Conservation (phyloP, 2,797 vertebrate species). For the Betta splendens region DNA sequence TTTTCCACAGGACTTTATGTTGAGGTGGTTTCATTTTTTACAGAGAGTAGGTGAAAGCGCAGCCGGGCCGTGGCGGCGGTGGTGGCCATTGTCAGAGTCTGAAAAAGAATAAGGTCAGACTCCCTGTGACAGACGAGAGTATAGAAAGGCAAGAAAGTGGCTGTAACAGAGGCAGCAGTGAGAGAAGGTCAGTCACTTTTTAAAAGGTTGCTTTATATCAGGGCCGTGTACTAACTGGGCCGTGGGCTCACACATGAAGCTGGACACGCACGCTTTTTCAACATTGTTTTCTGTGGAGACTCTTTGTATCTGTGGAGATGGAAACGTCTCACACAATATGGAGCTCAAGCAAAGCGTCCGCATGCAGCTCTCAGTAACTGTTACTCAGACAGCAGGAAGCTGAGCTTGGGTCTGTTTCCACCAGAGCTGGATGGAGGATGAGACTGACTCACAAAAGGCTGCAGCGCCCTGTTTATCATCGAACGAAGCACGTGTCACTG, state of each 20-base stretch:
- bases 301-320: no score
- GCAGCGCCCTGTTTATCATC: slow-evolving; percentile 4
- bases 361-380: background rate
- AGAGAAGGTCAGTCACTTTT: slow-evolving; percentile 25
- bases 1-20: background rate
- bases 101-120: slow-evolving; percentile 41
- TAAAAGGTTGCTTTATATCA: slow-evolving; percentile 32
- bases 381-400: background rate
- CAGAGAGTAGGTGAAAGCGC: slow-evolving; percentile 20
- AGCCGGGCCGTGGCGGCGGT: slow-evolving; percentile 5
- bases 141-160: slow-evolving; percentile 21
- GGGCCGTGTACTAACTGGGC: slow-evolving; percentile 1
- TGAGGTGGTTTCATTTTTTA: slow-evolving; percentile 1
- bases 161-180: slow-evolving; percentile 9
- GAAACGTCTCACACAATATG: background rate
- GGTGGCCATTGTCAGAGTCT: slow-evolving; percentile 20
- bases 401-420: background rate
- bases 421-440: background rate
- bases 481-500: slow-evolving; percentile 18
- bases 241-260: background rate
- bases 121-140: slow-evolving; percentile 29
- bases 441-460: slow-evolving; percentile 5
- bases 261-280: background rate
- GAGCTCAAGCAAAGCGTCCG: background rate
- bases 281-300: no score